A percentile compares a stretch with the other conserved stretches of the same genome.
These are phyloP conservation scores for Exocentrus adspersus DNA, from an alignment of 2,888 invertebrate species.

Conservation along the genomic window DNA sequence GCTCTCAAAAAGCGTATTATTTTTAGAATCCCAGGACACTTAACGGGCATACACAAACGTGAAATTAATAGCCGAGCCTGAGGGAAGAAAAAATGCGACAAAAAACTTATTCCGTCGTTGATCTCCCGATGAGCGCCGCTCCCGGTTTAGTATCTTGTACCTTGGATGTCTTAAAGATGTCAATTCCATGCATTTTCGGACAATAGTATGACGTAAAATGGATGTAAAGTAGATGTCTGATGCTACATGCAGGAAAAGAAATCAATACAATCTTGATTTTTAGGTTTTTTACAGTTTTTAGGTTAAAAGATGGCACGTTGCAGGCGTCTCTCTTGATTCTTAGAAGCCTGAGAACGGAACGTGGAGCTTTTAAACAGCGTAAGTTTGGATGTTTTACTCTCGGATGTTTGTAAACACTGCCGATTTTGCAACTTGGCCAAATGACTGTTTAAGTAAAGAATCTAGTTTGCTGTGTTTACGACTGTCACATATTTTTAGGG, in stretches of 20 bases:
- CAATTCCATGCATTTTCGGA: too few relatives aligned
- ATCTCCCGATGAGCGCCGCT: slow-evolving; percentile 3
- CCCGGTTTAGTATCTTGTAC: too few relatives aligned
- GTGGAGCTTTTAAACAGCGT: slow-evolving; percentile 2
- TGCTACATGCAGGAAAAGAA: too few relatives aligned
- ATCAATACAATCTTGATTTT: too few relatives aligned
- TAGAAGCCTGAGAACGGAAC: not conserved
- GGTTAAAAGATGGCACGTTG: too few relatives aligned
- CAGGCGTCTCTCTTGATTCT: not conserved
- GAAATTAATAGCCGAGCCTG: slow-evolving; percentile 27
- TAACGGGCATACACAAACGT: slow-evolving; percentile 4
- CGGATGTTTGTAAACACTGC: slow-evolving; percentile 21
- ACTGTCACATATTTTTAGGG: slow-evolving; percentile 20
- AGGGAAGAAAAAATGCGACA: slow-evolving; percentile 5
- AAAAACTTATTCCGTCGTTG: slow-evolving; percentile 8
- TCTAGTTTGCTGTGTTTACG: slow-evolving; percentile 19
- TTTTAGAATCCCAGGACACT: slow-evolving; percentile 48
- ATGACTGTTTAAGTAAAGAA: slow-evolving; percentile 17
- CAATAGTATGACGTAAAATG: too few relatives aligned
- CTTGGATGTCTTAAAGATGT: too few relatives aligned
- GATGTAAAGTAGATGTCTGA: too few relatives aligned
- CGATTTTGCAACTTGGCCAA: slow-evolving; percentile 20
- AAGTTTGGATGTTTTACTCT: slow-evolving; percentile 6
- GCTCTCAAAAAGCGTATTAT: slow-evolving; percentile 51
- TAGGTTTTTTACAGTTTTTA: too few relatives aligned